Percentiles rank a stretch among this genome's conserved stretches.
Evolutionary conservation across 2,113 vertebrate genomes (phyloP).

Genomic region (Aspiorhynchus laticeps): DNA sequence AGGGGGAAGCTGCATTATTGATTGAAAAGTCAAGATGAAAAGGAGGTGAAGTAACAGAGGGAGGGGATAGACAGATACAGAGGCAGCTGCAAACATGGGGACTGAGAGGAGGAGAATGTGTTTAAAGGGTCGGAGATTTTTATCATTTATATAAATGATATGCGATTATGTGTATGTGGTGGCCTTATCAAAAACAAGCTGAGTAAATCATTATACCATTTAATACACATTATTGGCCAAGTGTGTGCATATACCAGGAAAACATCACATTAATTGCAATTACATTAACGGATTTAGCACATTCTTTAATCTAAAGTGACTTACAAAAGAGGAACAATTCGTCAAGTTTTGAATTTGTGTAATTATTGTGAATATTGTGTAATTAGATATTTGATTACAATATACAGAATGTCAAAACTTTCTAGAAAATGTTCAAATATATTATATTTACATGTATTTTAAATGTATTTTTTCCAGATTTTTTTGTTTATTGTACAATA

Average conservation of each 20-base stretch:
- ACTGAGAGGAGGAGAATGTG: constrained; percentile 30
- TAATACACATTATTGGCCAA: background rate
- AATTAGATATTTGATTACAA: background rate
- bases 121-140: background rate
- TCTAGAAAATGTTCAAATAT: background rate
- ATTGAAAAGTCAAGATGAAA: constrained; percentile 64
- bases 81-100: background rate
- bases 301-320: too few species aligned
- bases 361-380: too few species aligned
- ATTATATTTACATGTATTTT: background rate
- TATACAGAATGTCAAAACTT: background rate
- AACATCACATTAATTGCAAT: background rate
- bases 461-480: background rate
- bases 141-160: background rate
- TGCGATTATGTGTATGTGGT: background rate
- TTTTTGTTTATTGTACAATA: background rate
- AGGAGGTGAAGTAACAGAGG: constrained; percentile 60
- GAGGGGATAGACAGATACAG: constrained; percentile 33
- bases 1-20: constrained; percentile 75
- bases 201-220: background rate
- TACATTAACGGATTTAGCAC: too few species aligned
- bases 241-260: background rate
- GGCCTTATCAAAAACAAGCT: background rate
- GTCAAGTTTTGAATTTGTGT: too few species aligned
- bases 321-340: too few species aligned